A percentile compares a stretch with the other conserved stretches of the same genome.
phyloP scores from a whole-genome alignment of 1,140 invertebrate species.

The Sminthurinus signatus region DNA sequence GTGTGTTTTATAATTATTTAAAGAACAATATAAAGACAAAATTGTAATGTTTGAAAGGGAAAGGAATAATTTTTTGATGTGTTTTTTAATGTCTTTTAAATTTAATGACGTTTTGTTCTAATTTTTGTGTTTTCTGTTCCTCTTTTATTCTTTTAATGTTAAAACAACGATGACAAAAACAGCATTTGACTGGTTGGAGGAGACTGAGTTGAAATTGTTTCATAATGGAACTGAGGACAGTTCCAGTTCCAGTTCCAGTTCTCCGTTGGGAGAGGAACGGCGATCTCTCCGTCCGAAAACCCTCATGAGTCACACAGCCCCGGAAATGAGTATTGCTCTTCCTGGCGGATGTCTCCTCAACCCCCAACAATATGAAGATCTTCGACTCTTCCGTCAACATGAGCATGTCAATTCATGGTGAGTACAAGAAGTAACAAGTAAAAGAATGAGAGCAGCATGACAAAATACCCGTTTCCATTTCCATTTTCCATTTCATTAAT shows the following conservation, averaged over 20 bases:
- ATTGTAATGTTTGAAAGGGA: neutral
- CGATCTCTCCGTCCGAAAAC: neutral
- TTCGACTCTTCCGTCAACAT: constrained; percentile 24
- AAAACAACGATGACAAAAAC: no score
- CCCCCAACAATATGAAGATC: constrained; percentile 25
- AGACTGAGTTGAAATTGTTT: constrained; percentile 20
- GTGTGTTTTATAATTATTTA: neutral
- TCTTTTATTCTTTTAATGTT: no score
- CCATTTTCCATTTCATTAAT: no score
- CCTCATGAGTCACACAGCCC: constrained; percentile 10
- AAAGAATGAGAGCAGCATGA: no score
- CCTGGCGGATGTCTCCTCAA: constrained; percentile 27
- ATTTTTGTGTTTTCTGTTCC: neutral
- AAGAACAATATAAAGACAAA: neutral
- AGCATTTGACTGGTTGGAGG: constrained; percentile 33
- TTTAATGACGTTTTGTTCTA: neutral
- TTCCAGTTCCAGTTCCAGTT: neutral
- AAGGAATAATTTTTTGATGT: neutral
- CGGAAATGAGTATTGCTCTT: constrained; percentile 18
- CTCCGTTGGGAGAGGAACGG: neutral
- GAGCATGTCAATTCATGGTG: constrained; percentile 27
- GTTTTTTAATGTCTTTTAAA: neutral
- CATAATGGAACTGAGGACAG: neutral
- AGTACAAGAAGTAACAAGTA: no score
- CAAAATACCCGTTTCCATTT: no score